A percentile compares a stretch with the other conserved stretches of the same genome.
phyloP scores from a whole-genome alignment of 2,113 vertebrate genomes.

The Danio rerio region DNA sequence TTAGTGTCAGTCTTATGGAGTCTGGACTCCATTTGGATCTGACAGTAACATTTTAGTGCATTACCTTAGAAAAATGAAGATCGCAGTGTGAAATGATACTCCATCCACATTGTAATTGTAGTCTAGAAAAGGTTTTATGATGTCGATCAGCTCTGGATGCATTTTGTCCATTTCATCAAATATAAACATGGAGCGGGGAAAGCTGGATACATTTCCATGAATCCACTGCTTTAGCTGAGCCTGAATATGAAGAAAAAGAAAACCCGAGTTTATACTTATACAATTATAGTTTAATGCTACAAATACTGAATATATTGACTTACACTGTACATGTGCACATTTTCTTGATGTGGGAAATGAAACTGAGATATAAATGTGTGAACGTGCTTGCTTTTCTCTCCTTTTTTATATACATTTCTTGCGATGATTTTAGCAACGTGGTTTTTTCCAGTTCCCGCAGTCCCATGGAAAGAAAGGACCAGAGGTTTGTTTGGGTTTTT shows the following conservation, averaged over 20 bases:
- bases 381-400: neutral
- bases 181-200: constrained; percentile 13
- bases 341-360: neutral
- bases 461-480: constrained; percentile 25
- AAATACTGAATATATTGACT: neutral
- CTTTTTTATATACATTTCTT: neutral
- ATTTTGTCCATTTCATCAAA: constrained; percentile 40
- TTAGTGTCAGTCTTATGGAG: neutral
- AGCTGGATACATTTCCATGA: neutral
- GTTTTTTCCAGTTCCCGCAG: neutral
- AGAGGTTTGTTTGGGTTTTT: constrained; percentile 12
- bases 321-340: neutral
- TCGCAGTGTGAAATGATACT: neutral
- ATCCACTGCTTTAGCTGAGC: constrained; percentile 7
- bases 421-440: constrained; percentile 13
- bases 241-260: neutral
- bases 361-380: neutral
- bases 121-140: neutral
- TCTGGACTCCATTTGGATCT: no score
- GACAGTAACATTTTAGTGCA: neutral
- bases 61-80: constrained; percentile 31
- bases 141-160: neutral
- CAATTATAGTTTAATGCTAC: no score
- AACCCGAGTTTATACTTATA: no score
- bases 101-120: neutral